Conservation (phyloP, 2,113 vertebrate genomes). For the Ceyx melanurus region DNA sequence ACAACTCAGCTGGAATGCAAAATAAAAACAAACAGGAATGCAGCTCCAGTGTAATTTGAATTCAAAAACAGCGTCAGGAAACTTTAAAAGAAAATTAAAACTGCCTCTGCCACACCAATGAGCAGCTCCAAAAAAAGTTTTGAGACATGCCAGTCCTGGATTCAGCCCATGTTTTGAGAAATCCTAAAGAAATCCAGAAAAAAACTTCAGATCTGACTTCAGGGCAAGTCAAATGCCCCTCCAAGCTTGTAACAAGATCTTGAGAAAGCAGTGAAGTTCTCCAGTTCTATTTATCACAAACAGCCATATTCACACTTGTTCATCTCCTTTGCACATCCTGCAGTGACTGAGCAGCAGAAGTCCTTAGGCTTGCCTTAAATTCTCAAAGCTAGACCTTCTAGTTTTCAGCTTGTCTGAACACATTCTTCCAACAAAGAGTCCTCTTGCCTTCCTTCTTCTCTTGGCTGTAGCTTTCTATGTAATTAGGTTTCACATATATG, state of each 20-base stretch:
- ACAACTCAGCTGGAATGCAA: conserved; percentile 58
- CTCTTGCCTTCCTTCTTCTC: not conserved
- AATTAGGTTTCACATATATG: not conserved
- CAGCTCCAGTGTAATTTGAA: conserved; percentile 47
- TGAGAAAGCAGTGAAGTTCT: not conserved
- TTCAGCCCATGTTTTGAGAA: not conserved
- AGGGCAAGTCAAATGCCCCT: not conserved
- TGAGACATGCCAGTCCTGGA: not conserved
- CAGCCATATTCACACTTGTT: not conserved
- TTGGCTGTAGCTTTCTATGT: not conserved
- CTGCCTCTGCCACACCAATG: conserved; percentile 33
- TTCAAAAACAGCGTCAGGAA: conserved; percentile 45
- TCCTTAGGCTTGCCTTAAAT: not conserved
- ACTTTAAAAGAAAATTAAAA: conserved; percentile 20
- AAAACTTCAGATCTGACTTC: not conserved
- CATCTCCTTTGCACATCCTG: not conserved
- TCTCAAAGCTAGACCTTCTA: not conserved
- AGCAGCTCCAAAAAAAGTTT: not conserved
- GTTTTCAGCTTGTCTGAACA: not conserved
- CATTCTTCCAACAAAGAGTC: not conserved
- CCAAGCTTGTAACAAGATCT: not conserved
- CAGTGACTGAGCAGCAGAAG: not conserved
- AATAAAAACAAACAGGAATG: conserved; percentile 61
- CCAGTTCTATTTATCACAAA: not conserved
- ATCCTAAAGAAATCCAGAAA: not conserved